Base-by-base conservation (phyloP, 2,797 vertebrate species). In the Myotis vivesi region DNA sequence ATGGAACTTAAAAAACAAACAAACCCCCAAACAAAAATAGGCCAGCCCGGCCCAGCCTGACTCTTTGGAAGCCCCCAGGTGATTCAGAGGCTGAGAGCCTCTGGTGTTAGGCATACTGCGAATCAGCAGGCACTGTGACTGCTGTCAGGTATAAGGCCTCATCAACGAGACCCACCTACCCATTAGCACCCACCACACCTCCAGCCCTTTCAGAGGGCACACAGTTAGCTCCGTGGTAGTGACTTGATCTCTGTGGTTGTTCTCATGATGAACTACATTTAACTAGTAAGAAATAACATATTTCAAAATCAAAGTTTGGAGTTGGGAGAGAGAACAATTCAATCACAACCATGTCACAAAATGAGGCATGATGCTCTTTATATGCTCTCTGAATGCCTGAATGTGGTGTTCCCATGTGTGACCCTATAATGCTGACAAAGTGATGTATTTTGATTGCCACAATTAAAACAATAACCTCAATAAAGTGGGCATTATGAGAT, bases 401-500 rank as follows among this genome's bases (percentile, higher is more conserved):
- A 68, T 57, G 82, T 55, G 44, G 36, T 81, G 77, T 96, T 98
- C 95, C 95, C 92, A 81, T 89, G 88, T 1, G n/a, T 85, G 95
- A 92, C 57, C 96, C 95, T 95, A 97, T 79, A 90, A 95, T 82
- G 91, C 88, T 88, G 84, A 96, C 95, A 95, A 97, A 98, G 95
- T 95, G 80, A 98, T 97, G 44, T 94, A 98, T 97, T 98, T 94
- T 94, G 96, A 98, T 96, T 96, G 94, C 87, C 96, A 97, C 97
- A 98, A 98, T 98, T 98, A 98, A 98, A 98, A 98, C 97, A 98
- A 95, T 97, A 98, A 98, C 97, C 96, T 95, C 97, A 98, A 97
- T 97, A 97, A 98, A 98, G 97, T 98, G 97, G 96, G 97, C 96
- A 98, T 98, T 97, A 98, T 30, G 68, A 98, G 97, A 97, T 98